Evolutionary conservation across 2,888 invertebrate genomes (phyloP).

Genomic region (Halictus quadricinctus): DNA sequence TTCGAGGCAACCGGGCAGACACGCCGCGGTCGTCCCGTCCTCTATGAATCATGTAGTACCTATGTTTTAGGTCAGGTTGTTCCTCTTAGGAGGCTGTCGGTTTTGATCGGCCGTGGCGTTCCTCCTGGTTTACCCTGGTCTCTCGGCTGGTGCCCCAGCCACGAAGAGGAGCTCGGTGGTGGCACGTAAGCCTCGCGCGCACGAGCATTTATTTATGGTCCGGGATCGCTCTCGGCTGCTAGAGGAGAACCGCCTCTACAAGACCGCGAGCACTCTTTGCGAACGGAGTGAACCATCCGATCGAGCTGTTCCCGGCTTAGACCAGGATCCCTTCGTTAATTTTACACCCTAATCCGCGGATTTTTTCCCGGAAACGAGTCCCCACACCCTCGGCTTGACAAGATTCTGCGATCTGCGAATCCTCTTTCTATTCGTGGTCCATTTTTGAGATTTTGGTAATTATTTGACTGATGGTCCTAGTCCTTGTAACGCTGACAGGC

Average conservation of each 20-base stretch:
- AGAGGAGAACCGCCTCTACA: conserved; percentile 78
- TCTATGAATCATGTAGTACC: conserved; percentile 77
- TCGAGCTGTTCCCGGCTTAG: conserved; percentile 72
- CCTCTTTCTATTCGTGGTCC: not conserved
- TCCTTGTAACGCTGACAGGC: no score
- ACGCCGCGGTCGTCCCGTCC: conserved; percentile 47
- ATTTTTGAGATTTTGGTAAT: not conserved
- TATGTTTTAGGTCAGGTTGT: conserved; percentile 71
- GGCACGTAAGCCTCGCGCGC: conserved; percentile 73
- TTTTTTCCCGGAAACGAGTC: not conserved
- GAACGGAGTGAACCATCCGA: conserved; percentile 75
- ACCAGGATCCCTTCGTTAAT: conserved; percentile 63
- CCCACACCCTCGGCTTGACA: not conserved
- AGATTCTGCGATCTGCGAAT: not conserved
- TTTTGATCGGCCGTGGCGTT: conserved; percentile 80
- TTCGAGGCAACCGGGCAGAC: conserved; percentile 34
- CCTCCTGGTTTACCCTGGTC: conserved; percentile 76
- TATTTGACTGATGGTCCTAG: not conserved
- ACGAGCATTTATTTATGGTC: conserved; percentile 81
- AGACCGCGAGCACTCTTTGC: conserved; percentile 71
- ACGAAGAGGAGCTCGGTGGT: conserved; percentile 50
- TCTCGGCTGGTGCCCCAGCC: conserved; percentile 50
- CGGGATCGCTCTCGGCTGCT: conserved; percentile 79
- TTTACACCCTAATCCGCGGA: conserved; percentile 37
- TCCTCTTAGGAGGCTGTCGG: conserved; percentile 78